These are phyloP conservation scores for Spea bombifrons DNA, from an alignment of 2,113 vertebrate species.

Conservation along the genomic window DNA sequence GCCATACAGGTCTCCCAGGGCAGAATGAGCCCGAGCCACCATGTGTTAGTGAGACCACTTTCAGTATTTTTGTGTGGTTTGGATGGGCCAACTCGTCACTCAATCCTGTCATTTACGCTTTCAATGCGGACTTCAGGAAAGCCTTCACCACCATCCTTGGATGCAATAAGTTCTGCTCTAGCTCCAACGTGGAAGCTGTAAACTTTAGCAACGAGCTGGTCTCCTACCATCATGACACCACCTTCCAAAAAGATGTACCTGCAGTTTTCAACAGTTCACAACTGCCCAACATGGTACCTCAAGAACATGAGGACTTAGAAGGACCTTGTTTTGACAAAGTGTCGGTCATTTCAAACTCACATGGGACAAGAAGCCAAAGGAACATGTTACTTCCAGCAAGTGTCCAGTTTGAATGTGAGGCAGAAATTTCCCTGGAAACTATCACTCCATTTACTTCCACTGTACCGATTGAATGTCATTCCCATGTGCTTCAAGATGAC, in stretches of 20 bases:
- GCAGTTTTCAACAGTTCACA: constrained; percentile 53
- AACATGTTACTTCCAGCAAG: constrained; percentile 52
- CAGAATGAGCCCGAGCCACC: constrained; percentile 35
- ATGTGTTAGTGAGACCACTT: constrained; percentile 71
- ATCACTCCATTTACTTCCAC: constrained; percentile 54
- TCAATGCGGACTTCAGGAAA: constrained; percentile 73
- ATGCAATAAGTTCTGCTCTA: constrained; percentile 62
- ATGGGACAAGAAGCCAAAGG: constrained; percentile 50
- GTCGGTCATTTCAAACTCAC: constrained; percentile 50
- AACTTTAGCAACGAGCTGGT: constrained; percentile 72
- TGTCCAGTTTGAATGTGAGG: constrained; percentile 61
- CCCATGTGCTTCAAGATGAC: not conserved
- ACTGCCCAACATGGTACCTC: constrained; percentile 45
- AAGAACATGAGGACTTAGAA: constrained; percentile 47
- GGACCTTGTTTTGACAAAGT: constrained; percentile 56
- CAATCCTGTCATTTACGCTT: constrained; percentile 78
- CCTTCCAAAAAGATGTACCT: constrained; percentile 64
- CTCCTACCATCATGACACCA: constrained; percentile 71
- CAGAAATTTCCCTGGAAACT: constrained; percentile 65
- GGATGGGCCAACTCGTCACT: constrained; percentile 79
- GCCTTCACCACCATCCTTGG: constrained; percentile 73
- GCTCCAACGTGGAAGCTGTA: constrained; percentile 63
- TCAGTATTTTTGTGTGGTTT: constrained; percentile 79
- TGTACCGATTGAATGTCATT: constrained; percentile 50
- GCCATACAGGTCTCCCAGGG: constrained; percentile 45